Percentiles rank a stretch among this genome's conserved stretches.
phyloP scores from a whole-genome alignment of 92 coral and sea anemone genomes.

The Ricordea florida region DNA sequence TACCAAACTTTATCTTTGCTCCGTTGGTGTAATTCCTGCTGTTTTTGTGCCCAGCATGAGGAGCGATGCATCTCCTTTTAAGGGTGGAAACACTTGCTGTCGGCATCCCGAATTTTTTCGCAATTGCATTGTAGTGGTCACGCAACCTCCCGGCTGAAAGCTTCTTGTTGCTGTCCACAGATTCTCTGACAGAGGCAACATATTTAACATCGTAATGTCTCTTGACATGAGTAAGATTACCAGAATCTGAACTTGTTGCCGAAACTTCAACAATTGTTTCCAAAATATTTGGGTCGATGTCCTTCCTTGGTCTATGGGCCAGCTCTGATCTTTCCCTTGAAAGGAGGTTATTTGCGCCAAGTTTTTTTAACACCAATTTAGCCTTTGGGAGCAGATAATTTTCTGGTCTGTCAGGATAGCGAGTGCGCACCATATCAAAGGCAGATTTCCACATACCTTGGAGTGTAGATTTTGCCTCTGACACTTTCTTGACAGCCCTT shows the following conservation, averaged over 20 bases:
- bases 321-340: constrained; percentile 4
- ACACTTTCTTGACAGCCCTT: neutral
- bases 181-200: constrained; percentile 2
- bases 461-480: neutral
- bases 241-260: constrained; percentile 24
- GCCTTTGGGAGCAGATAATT: neutral
- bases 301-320: constrained; percentile 20
- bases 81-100: constrained; percentile 18
- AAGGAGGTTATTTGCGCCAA: neutral
- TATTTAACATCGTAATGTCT: constrained; percentile 25
- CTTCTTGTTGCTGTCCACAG: neutral
- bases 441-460: constrained; percentile 4
- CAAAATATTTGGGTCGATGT: constrained; percentile 5
- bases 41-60: constrained; percentile 10
- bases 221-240: constrained; percentile 1
- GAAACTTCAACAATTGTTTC: constrained; percentile 23
- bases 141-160: constrained; percentile 11
- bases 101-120: neutral
- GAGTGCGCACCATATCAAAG: neutral
- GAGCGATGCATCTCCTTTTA: constrained; percentile 26
- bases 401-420: neutral
- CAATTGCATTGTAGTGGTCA: constrained; percentile 11
- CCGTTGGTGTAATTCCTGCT: constrained; percentile 16
- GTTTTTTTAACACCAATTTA: neutral
- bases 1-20: constrained; percentile 28